Conservation (phyloP, 2,113 vertebrate genomes). For the Pipra filicauda region DNA sequence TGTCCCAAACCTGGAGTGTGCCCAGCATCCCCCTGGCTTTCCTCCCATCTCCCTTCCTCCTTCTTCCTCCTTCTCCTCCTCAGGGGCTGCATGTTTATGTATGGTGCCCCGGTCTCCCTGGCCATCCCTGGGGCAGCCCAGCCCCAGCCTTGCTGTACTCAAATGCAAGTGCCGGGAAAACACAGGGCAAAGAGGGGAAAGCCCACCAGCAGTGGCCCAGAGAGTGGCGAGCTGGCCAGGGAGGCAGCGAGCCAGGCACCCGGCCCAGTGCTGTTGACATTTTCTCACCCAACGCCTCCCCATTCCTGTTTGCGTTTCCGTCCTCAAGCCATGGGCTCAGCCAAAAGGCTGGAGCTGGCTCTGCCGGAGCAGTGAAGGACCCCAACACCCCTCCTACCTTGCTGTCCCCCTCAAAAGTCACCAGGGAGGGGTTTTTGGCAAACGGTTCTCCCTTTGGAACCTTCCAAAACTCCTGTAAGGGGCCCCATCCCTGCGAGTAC, state of each 20-base stretch:
- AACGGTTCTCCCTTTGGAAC: background rate
- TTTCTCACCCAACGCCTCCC: conserved; percentile 63
- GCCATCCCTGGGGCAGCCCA: background rate
- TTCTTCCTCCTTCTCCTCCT: background rate
- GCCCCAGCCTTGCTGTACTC: background rate
- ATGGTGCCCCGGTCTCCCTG: background rate
- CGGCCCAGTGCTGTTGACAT: conserved; percentile 46
- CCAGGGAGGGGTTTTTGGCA: background rate
- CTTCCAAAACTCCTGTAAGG: background rate
- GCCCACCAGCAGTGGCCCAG: background rate
- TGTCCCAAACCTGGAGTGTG: background rate
- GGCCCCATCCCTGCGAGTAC: background rate
- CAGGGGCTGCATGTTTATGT: background rate
- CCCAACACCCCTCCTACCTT: background rate
- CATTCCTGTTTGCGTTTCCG: conserved; percentile 57
- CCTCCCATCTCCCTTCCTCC: background rate
- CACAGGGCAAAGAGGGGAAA: background rate
- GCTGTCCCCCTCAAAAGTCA: background rate
- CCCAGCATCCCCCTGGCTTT: conserved; percentile 4
- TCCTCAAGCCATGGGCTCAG: background rate
- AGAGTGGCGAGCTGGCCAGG: background rate
- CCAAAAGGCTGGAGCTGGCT: conserved; percentile 19
- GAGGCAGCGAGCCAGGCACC: background rate
- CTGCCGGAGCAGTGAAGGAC: background rate
- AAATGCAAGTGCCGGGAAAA: background rate